phyloP scores from a whole-genome alignment of 2,888 invertebrate species.

The Myathropa florea region DNA sequence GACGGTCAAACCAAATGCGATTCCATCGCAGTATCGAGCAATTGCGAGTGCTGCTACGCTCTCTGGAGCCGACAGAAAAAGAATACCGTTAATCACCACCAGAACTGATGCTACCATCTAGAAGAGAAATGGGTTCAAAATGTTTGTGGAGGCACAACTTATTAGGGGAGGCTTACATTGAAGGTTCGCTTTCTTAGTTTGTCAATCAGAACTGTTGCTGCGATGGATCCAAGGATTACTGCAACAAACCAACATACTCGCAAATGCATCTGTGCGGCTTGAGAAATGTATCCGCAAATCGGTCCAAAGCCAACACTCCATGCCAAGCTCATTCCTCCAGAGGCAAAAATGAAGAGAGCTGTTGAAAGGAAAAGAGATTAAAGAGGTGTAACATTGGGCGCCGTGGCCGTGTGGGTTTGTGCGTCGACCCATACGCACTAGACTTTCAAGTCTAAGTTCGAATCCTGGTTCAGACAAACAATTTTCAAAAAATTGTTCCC shows the following conservation, averaged over 20 bases:
- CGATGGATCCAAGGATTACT: conserved; percentile 74
- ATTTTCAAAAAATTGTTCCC: too few relatives aligned
- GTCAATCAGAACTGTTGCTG: conserved; percentile 72
- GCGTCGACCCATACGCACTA: too few relatives aligned
- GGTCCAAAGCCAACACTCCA: conserved; percentile 73
- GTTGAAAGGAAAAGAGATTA: not conserved
- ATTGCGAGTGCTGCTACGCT: conserved; percentile 71
- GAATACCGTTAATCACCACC: conserved; percentile 73
- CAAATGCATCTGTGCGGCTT: conserved; percentile 55
- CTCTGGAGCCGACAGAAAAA: conserved; percentile 72
- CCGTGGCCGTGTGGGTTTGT: too few relatives aligned
- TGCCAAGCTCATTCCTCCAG: conserved; percentile 75
- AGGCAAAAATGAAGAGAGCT: conserved; percentile 71
- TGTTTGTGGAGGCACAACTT: not conserved
- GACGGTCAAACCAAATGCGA: conserved; percentile 75
- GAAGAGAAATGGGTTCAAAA: not conserved
- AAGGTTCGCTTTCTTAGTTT: conserved; percentile 24
- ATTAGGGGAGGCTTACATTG: conserved; percentile 2
- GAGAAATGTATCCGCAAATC: not conserved
- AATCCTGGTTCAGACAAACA: too few relatives aligned
- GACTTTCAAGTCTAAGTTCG: too few relatives aligned
- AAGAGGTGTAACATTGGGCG: not conserved
- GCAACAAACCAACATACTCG: conserved; percentile 76
- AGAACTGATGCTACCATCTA: conserved; percentile 19
- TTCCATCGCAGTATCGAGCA: conserved; percentile 76